Percentiles rank a stretch among this genome's conserved stretches.
These are phyloP conservation scores for Solea solea DNA, from an alignment of 2,113 vertebrate genomes.

Conservation along the genomic window DNA sequence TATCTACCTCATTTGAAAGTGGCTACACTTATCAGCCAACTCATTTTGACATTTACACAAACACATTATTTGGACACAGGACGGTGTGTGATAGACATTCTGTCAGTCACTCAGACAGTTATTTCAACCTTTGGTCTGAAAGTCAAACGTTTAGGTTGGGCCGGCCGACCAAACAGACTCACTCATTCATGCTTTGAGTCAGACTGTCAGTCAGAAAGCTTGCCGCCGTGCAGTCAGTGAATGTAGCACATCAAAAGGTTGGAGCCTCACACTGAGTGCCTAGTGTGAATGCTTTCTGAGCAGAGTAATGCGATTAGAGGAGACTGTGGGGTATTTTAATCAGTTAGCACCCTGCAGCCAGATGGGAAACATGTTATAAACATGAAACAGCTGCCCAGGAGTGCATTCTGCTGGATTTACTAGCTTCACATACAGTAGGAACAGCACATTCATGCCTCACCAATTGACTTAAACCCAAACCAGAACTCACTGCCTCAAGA, in stretches of 20 bases:
- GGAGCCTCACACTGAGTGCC: conserved; percentile 45
- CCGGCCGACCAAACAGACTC: conserved; percentile 23
- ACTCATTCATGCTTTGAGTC: conserved; percentile 44
- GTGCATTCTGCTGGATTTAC: conserved; percentile 30
- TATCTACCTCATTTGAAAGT: too few relatives aligned
- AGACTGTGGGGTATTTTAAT: conserved; percentile 78
- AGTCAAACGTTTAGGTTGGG: conserved; percentile 15
- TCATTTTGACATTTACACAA: not conserved
- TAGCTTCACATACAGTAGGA: conserved; percentile 34
- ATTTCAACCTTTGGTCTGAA: conserved; percentile 27
- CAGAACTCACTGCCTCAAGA: not conserved
- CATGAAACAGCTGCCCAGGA: conserved; percentile 67
- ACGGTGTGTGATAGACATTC: not conserved
- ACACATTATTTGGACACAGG: not conserved
- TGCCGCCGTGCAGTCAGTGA: conserved; percentile 47
- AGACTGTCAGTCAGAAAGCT: conserved; percentile 41
- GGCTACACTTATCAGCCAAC: not conserved
- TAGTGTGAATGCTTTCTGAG: conserved; percentile 59
- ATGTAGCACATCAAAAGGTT: conserved; percentile 55
- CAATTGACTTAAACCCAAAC: conserved; percentile 25
- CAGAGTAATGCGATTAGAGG: conserved; percentile 77
- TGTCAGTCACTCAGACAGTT: conserved; percentile 12
- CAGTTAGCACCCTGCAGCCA: conserved; percentile 65
- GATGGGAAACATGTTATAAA: conserved; percentile 69
- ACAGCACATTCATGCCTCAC: conserved; percentile 3